Base-by-base conservation (phyloP, 2,797 vertebrate species). In the Vireo griseus region DNA sequence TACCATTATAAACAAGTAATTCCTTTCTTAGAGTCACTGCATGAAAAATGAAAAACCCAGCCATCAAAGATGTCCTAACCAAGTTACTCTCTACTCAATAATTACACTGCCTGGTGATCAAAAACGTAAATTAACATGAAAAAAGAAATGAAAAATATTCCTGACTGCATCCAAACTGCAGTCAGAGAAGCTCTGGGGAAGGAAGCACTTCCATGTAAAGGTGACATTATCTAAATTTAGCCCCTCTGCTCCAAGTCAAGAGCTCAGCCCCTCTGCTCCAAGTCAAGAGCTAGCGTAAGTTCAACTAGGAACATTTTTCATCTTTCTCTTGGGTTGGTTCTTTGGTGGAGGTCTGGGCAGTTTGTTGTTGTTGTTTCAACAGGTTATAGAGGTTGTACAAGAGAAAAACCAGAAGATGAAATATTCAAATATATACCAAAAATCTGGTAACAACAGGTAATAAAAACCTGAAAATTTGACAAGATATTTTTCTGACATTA, bases 301-400 rank as follows among this genome's bases (percentile, higher is more conserved):
- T 68, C 51, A 88, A 78, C 6, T 6, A 75, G 7, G 3, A 62
- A 61, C 0, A 0, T 2, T 25, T 40, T 28, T 37, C 55, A 8
- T 72, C 65, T 69, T 87, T 52, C 25, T 39, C 44, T 54, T 37
- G 11, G 21, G 21, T 40, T 71, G 19, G 2, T 51, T 71, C 13
- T 58, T 50, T 16, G 20, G 12, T 39, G 28, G 44, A 16, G 18
- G 17, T 25, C 33, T n/a, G 16, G 5, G 8, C 15, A 33, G 1
- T 6, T 16, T 57, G 20, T 25, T n/a, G 10, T 15, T 59, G 26
- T 31, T 48, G 40, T 76, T 54, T 21, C 19, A 39, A 39, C 37
- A 13, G 37, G 37, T 39, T 39, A 11, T 25, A 86, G 18, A 5
- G 19, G 16, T 14, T 22, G 31, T 39, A 54, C 6, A 59, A 45